Evolutionary conservation across 1,140 invertebrate species (phyloP), one percentile per base, ranked within the genome.

Genomic region (Spodoptera frugiperda): DNA sequence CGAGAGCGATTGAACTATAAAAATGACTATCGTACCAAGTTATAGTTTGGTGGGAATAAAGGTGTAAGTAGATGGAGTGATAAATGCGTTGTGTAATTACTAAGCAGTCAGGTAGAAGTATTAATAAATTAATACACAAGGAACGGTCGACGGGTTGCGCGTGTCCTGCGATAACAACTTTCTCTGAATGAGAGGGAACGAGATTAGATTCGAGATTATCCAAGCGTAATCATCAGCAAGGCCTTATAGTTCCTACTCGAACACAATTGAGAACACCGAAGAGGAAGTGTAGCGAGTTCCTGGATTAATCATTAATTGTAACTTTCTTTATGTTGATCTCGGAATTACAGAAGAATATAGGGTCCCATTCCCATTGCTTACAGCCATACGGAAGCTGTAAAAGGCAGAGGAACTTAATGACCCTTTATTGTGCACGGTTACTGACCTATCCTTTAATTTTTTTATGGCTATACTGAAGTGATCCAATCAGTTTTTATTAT

Each of bases 171-270:
- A 76, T 78, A 82, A 80, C 68, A 81, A 87, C 90, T 93, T 92
- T 92, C 91, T 89, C 91, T 80, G 65, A 84, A 84, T 76, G 84
- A 88, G 85, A 83, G 82, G 82, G 84, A 83, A 76, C 78, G 70
- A 81, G 84, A 88, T 87, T 85, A 75, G 81, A 88, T 87, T 82
- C 15, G 72, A 85, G 85, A 88, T 89, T 86, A 88, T 86, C 83
- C 74, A 79, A 88, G 82, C 82, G 85, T 86, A 89, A 91, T 91
- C 84, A 83, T 86, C 85, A 83, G 44, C 33, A 73, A 33, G 59
- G 72, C 49, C 57, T 65, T 53, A 75, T 65, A 75, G 72, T 75
- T 75, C 72, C 72, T 75, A 75, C 72, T 75, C 72, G 72, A n/a
- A 75, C 59, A 75, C 72, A 75, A 75, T 75, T 30, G 72, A 75